phyloP scores from a whole-genome alignment of 2,797 vertebrate species.

The Triplophysa bombifrons region DNA sequence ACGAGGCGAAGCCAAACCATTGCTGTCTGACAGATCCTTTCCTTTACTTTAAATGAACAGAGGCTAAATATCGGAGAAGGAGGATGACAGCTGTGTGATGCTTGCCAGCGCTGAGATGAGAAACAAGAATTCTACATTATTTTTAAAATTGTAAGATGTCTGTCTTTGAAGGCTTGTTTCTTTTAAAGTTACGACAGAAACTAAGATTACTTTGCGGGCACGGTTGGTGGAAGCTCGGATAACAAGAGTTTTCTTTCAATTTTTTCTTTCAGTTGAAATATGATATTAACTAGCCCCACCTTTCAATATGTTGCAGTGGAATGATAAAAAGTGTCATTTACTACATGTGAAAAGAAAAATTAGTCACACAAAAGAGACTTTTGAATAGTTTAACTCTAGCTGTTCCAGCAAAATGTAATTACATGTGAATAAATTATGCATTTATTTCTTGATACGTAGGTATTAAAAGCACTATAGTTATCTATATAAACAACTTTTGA shows the following conservation, averaged over 20 bases:
- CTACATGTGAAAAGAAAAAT: background rate
- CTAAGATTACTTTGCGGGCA: slow-evolving; percentile 19
- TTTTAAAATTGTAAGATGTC: background rate
- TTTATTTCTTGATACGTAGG: no score
- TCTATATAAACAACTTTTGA: no score
- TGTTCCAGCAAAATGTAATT: background rate
- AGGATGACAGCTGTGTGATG: slow-evolving; percentile 24
- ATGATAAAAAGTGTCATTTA: background rate
- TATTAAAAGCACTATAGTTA: no score
- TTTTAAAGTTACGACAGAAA: slow-evolving; percentile 9
- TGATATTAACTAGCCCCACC: no score
- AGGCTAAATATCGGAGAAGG: slow-evolving; percentile 27
- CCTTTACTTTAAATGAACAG: slow-evolving; percentile 12
- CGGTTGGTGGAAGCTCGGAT: background rate
- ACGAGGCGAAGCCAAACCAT: slow-evolving; percentile 30
- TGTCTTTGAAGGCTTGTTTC: slow-evolving; percentile 13
- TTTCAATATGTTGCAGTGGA: no score
- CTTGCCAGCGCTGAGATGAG: slow-evolving; percentile 27
- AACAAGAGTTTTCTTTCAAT: background rate
- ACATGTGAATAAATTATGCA: background rate
- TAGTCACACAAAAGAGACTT: no score
- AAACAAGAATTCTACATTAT: slow-evolving; percentile 3
- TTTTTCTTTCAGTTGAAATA: no score
- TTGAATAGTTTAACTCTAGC: no score
- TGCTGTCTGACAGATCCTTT: slow-evolving; percentile 29